Conservation (phyloP, 2,888 invertebrate genomes). For the Leptothorax acervorum region DNA sequence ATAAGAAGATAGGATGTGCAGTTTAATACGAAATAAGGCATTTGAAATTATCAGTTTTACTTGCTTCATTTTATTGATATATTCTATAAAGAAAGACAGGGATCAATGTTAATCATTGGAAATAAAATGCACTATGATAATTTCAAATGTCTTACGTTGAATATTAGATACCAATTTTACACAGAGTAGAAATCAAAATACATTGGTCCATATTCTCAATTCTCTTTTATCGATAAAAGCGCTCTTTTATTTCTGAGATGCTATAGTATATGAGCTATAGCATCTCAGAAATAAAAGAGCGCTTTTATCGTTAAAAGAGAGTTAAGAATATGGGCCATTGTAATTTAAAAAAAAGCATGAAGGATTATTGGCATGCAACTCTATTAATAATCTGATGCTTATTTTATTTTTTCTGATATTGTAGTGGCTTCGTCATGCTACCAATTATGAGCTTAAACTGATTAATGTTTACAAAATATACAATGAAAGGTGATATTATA, state of each 20-base stretch:
- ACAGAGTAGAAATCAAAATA: conserved; percentile 56
- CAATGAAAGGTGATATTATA: conserved; percentile 40
- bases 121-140: not conserved
- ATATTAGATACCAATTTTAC: conserved; percentile 62
- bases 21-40: conserved; percentile 40
- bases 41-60: conserved; percentile 21
- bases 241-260: no score
- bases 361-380: conserved; percentile 34
- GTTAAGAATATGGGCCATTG: not conserved
- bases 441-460: conserved; percentile 22
- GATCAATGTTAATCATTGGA: not conserved
- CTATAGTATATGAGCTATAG: no score
- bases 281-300: no score
- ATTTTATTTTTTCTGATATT: conserved; percentile 25
- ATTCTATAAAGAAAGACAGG: not conserved
- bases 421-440: conserved; percentile 1
- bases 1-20: conserved; percentile 61
- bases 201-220: not conserved
- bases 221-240: no score
- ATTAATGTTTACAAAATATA: conserved; percentile 50
- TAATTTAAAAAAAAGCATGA: conserved; percentile 29
- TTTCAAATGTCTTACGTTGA: conserved; percentile 4
- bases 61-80: not conserved
- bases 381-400: conserved; percentile 13
- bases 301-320: no score